These are phyloP conservation scores for Sebastes vulpes DNA, from an alignment of 2,797 vertebrate species.

Conservation along the genomic window DNA sequence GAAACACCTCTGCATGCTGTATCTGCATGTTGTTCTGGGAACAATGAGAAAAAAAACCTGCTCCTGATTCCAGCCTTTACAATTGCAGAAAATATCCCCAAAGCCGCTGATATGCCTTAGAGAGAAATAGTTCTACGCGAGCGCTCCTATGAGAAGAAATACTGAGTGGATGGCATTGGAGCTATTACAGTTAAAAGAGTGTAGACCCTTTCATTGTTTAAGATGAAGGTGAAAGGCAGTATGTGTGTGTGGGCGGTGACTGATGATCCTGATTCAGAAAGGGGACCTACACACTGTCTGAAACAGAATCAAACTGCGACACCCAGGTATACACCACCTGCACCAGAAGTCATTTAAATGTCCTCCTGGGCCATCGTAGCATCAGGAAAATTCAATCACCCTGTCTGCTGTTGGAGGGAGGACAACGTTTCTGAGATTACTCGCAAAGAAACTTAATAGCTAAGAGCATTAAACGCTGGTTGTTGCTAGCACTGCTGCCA, in stretches of 20 bases:
- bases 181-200: constrained; percentile 71
- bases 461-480: constrained; percentile 90
- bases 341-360: constrained; percentile 82
- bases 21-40: constrained; percentile 2
- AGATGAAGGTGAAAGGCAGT: constrained; percentile 68
- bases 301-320: constrained; percentile 77
- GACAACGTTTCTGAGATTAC: constrained; percentile 81
- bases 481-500: constrained; percentile 92
- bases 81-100: constrained; percentile 39
- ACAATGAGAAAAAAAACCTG: background rate
- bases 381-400: constrained; percentile 83
- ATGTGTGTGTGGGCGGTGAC: constrained; percentile 74
- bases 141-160: constrained; percentile 57
- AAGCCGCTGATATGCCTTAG: constrained; percentile 19
- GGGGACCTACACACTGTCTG: constrained; percentile 65
- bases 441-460: constrained; percentile 88
- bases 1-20: background rate
- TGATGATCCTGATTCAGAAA: constrained; percentile 78
- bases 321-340: constrained; percentile 78
- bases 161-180: constrained; percentile 61
- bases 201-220: constrained; percentile 73
- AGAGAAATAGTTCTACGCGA: constrained; percentile 43
- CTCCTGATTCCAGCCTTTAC: constrained; percentile 24
- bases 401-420: constrained; percentile 73
- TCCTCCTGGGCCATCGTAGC: constrained; percentile 78